Evolutionary conservation across 1,140 invertebrate genomes (phyloP).

Genomic region (Drosophila sucinea): DNA sequence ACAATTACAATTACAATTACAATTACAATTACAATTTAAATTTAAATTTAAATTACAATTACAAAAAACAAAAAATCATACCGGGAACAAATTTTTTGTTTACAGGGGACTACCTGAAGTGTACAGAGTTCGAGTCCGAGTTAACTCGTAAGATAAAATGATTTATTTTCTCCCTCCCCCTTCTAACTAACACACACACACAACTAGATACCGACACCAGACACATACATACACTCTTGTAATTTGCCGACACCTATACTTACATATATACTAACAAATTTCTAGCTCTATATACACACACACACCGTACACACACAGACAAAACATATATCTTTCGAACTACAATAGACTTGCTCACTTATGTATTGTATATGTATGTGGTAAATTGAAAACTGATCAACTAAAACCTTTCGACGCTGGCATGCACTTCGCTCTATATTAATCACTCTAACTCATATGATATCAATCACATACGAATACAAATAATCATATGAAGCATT

Average conservation of each 20-base stretch:
- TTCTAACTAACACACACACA: constrained; percentile 45
- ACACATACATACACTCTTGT: constrained; percentile 29
- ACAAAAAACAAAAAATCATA: constrained; percentile 81
- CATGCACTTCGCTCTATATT: background rate
- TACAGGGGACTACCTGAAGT: constrained; percentile 89
- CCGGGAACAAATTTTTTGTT: constrained; percentile 87
- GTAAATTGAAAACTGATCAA: background rate
- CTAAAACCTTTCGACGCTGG: background rate
- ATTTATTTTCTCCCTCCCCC: constrained; percentile 67
- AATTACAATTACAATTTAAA: constrained; percentile 43
- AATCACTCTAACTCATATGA: background rate
- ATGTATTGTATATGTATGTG: no score
- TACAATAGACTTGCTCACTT: background rate
- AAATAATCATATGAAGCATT: no score
- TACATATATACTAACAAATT: constrained; percentile 6
- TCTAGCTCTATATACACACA: constrained; percentile 14
- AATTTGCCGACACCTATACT: constrained; percentile 16
- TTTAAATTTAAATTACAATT: constrained; percentile 46
- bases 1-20: constrained; percentile 15
- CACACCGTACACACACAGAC: background rate
- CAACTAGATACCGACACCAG: constrained; percentile 18
- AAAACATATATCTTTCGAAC: background rate
- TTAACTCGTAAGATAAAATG: constrained; percentile 88
- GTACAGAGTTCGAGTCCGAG: constrained; percentile 90
- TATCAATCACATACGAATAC: background rate